Percentiles rank a stretch among this genome's conserved stretches.
These are phyloP conservation scores for Ploceus nigricollis DNA, from an alignment of 2,113 vertebrate species.

Conservation along the genomic window DNA sequence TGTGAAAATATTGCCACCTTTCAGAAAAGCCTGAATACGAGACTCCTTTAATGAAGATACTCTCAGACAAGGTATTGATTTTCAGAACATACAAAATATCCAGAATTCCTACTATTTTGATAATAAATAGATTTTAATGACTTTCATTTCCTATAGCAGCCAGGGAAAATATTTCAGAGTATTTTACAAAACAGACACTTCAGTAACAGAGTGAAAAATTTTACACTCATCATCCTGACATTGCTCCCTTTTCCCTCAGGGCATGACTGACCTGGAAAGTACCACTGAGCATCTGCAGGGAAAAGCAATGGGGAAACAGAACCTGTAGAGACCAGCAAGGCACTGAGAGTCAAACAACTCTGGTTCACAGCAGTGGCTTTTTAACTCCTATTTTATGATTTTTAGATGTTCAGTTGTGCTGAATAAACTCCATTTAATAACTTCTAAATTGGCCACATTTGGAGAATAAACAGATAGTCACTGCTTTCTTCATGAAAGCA, in stretches of 20 bases:
- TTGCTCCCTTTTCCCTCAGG: neutral
- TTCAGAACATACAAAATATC: neutral
- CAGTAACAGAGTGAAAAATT: neutral
- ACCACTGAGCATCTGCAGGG: neutral
- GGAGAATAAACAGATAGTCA: neutral
- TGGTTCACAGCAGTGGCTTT: neutral
- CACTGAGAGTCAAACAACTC: neutral
- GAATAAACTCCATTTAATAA: neutral
- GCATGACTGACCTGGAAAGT: neutral
- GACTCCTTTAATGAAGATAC: neutral
- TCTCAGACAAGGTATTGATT: neutral
- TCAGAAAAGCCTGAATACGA: neutral
- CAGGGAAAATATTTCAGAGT: neutral
- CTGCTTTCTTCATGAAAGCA: neutral
- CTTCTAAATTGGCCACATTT: neutral
- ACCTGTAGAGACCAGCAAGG: neutral
- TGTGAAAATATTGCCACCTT: conserved; percentile 30
- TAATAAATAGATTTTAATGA: neutral
- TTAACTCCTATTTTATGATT: neutral
- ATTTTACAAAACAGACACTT: neutral
- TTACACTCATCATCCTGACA: neutral
- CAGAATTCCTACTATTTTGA: neutral
- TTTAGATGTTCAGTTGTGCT: neutral
- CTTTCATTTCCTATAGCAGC: neutral
- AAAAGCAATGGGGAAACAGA: neutral